Evolutionary conservation across 2,888 invertebrate species (phyloP).

Genomic region (Cheilosia pagana): DNA sequence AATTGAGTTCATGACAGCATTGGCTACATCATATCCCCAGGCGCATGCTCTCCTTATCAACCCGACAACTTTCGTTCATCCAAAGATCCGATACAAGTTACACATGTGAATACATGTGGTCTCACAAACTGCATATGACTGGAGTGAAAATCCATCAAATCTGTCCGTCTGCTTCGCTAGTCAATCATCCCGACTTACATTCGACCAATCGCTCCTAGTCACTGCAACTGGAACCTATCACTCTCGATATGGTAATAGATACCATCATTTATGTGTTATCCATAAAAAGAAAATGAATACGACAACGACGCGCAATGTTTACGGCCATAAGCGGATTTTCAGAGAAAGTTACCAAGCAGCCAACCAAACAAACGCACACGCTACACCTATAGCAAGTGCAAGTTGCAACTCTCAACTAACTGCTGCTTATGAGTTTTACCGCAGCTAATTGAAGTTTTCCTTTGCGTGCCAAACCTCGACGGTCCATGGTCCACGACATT

Average conservation of each 20-base stretch:
- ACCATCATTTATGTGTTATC: constrained; percentile 24
- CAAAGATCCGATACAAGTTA: not conserved
- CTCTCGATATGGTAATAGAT: constrained; percentile 63
- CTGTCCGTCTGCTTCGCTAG: not conserved
- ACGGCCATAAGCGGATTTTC: constrained; percentile 24
- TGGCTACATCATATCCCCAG: not conserved
- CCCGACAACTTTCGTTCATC: not conserved
- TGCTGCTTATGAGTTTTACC: constrained; percentile 43
- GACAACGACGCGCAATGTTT: constrained; percentile 23
- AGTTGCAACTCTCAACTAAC: constrained; percentile 23
- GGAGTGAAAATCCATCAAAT: constrained; percentile 8
- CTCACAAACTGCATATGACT: not conserved
- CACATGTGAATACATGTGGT: no score
- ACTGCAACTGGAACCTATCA: constrained; percentile 40
- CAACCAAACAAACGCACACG: constrained; percentile 32
- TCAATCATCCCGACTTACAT: constrained; percentile 26
- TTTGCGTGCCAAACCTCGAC: constrained; percentile 45
- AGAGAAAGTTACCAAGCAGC: constrained; percentile 58
- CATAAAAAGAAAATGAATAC: constrained; percentile 65
- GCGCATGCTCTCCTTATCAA: not conserved
- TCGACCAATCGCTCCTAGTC: constrained; percentile 4
- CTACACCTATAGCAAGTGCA: constrained; percentile 13
- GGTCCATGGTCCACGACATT: constrained; percentile 18
- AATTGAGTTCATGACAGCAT: not conserved
- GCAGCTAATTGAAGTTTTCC: constrained; percentile 64